phyloP scores from a whole-genome alignment of 2,888 invertebrate genomes.

The Koerneria pararmatus region DNA sequence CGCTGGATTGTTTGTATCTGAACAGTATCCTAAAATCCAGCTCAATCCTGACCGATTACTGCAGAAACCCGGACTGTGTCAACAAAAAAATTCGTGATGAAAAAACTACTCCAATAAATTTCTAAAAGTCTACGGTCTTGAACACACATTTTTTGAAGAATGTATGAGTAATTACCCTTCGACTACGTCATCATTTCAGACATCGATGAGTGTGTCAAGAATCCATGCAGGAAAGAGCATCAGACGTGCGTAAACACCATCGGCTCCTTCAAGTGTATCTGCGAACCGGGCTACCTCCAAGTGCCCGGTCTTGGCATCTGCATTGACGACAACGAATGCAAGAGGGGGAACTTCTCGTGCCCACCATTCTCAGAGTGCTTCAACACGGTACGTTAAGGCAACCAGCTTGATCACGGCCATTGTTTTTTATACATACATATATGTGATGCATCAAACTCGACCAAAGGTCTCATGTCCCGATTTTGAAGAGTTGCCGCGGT shows the following conservation, averaged over 20 bases:
- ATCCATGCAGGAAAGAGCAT: slow-evolving; percentile 14
- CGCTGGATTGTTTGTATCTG: too few species aligned
- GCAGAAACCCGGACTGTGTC: background rate
- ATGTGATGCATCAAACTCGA: too few species aligned
- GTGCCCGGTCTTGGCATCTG: slow-evolving; percentile 19
- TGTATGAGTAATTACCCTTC: background rate
- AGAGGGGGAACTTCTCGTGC: slow-evolving; percentile 21
- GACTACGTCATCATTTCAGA: too few species aligned
- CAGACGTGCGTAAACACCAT: slow-evolving; percentile 18
- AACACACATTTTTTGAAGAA: background rate
- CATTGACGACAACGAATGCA: slow-evolving; percentile 19
- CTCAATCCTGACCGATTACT: too few species aligned
- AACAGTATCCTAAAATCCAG: too few species aligned
- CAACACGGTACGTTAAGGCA: slow-evolving; percentile 11
- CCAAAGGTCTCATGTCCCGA: too few species aligned
- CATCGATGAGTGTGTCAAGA: slow-evolving; percentile 13
- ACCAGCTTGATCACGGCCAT: too few species aligned
- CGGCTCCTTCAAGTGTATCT: slow-evolving; percentile 21
- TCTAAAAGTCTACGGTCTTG: background rate
- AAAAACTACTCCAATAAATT: background rate
- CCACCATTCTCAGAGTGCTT: slow-evolving; percentile 21
- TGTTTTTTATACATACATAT: too few species aligned
- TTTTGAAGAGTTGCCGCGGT: too few species aligned
- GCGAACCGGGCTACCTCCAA: slow-evolving; percentile 6
- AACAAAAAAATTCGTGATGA: background rate